phyloP scores from a whole-genome alignment of 2,888 invertebrate genomes.

The Mechanitis messenoides region DNA sequence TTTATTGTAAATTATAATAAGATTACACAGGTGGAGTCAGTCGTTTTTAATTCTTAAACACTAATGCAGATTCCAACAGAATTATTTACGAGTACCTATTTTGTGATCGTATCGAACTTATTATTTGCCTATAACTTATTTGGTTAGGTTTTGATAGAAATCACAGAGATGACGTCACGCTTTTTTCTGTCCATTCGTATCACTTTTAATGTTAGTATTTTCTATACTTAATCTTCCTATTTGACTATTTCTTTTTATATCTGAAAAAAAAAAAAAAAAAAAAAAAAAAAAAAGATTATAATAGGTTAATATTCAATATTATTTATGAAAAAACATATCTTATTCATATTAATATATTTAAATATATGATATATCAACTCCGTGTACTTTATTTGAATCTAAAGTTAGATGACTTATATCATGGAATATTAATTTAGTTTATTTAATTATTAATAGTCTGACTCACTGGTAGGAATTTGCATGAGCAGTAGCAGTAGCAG shows the following conservation, averaged over 20 bases:
- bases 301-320: too few relatives aligned
- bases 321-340: too few relatives aligned
- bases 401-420: neutral
- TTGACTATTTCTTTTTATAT: slow-evolving; percentile 5
- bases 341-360: too few relatives aligned
- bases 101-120: neutral
- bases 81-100: neutral
- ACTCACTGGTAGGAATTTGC: slow-evolving; percentile 23
- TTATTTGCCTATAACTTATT: neutral
- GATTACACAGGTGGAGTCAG: neutral
- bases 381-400: neutral
- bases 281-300: neutral
- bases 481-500: slow-evolving; percentile 41
- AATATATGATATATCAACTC: neutral
- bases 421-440: slow-evolving; percentile 5
- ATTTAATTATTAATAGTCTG: neutral
- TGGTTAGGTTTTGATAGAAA: neutral
- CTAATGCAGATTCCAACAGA: neutral
- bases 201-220: neutral
- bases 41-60: neutral
- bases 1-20: neutral
- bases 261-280: neutral
- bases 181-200: neutral
- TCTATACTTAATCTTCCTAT: neutral
- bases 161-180: too few relatives aligned